Conservation (phyloP, 2,797 vertebrate species). For the Hypotaenidia philippensis region DNA sequence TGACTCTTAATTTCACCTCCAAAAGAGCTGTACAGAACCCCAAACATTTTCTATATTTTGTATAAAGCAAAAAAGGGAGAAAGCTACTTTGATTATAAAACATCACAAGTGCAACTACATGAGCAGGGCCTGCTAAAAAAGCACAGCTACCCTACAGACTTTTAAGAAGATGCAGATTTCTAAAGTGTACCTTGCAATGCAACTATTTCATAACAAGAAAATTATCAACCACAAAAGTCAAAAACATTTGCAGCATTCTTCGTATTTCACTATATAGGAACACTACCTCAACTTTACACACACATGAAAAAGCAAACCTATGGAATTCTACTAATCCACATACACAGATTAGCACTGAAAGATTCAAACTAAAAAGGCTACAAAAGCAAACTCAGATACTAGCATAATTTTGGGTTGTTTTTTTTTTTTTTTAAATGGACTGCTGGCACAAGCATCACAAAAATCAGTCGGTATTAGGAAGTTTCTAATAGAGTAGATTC, state of each 20-base stretch:
- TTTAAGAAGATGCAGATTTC: accelerated
- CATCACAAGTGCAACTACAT: neutral
- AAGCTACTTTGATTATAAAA: neutral
- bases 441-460: neutral
- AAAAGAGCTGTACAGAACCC: neutral
- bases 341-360: neutral
- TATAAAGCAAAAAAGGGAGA: neutral
- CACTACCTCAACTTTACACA: neutral
- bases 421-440: neutral
- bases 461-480: neutral
- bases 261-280: neutral
- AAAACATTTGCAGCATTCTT: neutral
- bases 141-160: neutral
- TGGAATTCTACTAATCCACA: neutral
- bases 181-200: neutral
- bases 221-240: neutral
- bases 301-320: neutral
- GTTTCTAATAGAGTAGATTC: neutral
- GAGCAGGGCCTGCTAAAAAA: neutral
- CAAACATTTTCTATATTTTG: neutral
- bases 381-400: neutral
- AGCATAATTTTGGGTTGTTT: neutral
- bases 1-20: neutral
- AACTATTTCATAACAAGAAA: neutral
- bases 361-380: neutral